A percentile compares a stretch with the other conserved stretches of the same genome.
Evolutionary conservation across 2,113 vertebrate genomes (phyloP).

Genomic region (Calidris pugnax): DNA sequence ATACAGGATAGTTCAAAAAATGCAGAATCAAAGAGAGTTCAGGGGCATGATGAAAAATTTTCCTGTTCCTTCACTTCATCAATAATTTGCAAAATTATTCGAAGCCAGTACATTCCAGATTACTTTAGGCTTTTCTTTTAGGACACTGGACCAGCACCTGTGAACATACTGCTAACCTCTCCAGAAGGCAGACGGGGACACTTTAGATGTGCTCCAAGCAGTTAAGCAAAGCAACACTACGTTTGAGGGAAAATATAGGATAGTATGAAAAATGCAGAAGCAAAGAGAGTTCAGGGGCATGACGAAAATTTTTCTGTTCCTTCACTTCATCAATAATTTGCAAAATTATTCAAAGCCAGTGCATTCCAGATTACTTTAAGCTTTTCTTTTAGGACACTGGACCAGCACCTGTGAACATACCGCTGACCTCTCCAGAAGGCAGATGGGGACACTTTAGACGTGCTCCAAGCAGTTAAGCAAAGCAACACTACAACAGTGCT

Average conservation of each 20-base stretch:
- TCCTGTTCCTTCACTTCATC: neutral
- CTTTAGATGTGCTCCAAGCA: fast-evolving
- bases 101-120: neutral
- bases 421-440: neutral
- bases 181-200: neutral
- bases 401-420: neutral
- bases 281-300: neutral
- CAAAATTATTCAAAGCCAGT: neutral
- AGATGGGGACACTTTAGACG: neutral
- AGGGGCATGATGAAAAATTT: neutral
- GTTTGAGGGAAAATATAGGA: neutral
- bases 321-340: neutral
- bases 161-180: neutral
- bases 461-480: neutral
- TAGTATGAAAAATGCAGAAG: neutral
- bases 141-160: neutral
- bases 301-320: neutral
- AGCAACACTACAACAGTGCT: neutral
- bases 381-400: neutral
- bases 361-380: neutral
- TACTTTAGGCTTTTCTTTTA: neutral
- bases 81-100: neutral
- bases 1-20: neutral
- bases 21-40: neutral
- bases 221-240: no score